Conservation (phyloP, 2,797 vertebrate genomes). For the Danio aesculapii region DNA sequence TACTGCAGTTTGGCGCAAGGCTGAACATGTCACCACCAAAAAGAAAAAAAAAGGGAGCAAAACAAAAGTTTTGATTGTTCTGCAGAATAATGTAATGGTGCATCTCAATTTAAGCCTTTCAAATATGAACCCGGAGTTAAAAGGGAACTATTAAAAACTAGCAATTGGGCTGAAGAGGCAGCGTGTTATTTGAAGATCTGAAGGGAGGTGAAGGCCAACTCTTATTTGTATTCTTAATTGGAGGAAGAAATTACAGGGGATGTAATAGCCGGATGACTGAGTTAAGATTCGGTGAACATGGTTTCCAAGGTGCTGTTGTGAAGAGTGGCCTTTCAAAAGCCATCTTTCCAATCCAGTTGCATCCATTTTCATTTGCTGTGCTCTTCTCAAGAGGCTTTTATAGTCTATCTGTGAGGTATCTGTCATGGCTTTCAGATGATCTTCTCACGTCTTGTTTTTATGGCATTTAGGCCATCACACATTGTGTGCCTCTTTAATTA, state of each 20-base stretch:
- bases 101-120: conserved; percentile 5
- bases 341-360: conserved; percentile 1
- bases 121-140: neutral
- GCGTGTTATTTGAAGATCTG: conserved; percentile 10
- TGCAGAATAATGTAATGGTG: neutral
- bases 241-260: conserved; percentile 2
- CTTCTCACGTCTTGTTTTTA: neutral
- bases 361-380: conserved; percentile 5
- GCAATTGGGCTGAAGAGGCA: neutral
- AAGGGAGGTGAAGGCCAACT: conserved; percentile 10
- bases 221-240: conserved; percentile 46
- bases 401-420: neutral
- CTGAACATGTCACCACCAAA: conserved; percentile 1
- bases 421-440: neutral
- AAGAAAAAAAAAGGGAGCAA: neutral
- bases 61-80: neutral
- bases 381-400: neutral
- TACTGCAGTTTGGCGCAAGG: neutral
- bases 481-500: neutral
- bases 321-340: neutral
- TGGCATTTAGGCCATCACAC: neutral
- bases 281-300: conserved; percentile 12
- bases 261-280: conserved; percentile 17
- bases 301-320: conserved; percentile 4
- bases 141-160: conserved; percentile 18